These are phyloP conservation scores for Meloidogyne chitwoodi DNA, from an alignment of 1,140 invertebrate species.

Conservation along the genomic window DNA sequence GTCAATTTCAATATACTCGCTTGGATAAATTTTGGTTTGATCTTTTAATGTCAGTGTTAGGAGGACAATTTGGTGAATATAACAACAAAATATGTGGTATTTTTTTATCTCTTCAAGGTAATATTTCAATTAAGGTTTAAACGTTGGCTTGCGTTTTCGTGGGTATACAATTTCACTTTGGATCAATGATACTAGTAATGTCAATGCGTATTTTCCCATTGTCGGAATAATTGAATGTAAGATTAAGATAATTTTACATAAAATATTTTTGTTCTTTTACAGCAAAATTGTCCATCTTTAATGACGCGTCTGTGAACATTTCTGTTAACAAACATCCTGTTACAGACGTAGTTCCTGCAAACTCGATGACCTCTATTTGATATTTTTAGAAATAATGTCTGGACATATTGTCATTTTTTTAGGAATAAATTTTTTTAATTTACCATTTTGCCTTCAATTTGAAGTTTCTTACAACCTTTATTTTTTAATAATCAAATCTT, in stretches of 20 bases:
- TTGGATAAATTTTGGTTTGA: not conserved
- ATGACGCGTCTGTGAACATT: not conserved
- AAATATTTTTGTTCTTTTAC: not conserved
- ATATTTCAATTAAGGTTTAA: not conserved
- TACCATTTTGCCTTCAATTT: not conserved
- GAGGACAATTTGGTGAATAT: not conserved
- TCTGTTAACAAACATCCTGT: not conserved
- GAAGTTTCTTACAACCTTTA: not conserved
- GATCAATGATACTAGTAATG: not conserved
- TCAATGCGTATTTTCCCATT: not conserved
- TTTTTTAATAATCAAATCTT: not conserved
- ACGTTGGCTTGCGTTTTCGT: not conserved
- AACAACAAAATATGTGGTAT: not conserved
- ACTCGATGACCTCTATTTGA: no score
- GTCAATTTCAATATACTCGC: not conserved
- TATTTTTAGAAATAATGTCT: no score
- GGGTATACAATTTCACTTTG: not conserved
- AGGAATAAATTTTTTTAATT: no score
- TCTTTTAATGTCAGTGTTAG: not conserved
- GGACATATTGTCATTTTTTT: no score
- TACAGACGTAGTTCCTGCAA: no score
- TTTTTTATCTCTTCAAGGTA: not conserved
- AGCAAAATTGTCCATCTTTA: not conserved
- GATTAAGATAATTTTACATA: not conserved
- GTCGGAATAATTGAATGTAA: not conserved